These are phyloP conservation scores for Scrobipalpa atriplicella DNA, from an alignment of 2,888 invertebrate genomes.

Conservation along the genomic window DNA sequence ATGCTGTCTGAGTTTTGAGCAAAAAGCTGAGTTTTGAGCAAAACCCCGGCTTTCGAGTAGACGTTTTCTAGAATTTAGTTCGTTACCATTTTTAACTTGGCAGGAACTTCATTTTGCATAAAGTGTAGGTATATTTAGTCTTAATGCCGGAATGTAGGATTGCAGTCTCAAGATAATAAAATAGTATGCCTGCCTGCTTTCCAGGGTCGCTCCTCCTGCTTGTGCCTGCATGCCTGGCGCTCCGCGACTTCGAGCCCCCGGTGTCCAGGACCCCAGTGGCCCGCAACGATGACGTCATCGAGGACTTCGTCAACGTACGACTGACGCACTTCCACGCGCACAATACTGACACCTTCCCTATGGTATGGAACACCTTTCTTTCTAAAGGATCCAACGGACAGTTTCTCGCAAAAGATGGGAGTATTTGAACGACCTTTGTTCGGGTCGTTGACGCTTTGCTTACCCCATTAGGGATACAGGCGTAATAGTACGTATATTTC, in stretches of 20 bases:
- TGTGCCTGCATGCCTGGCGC: conserved; percentile 48
- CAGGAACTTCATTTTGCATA: not conserved
- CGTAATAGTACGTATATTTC: not conserved
- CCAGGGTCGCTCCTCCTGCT: conserved; percentile 52
- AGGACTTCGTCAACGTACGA: conserved; percentile 67
- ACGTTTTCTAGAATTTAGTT: not conserved
- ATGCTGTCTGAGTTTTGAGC: no score
- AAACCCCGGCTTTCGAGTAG: not conserved
- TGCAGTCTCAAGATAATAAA: not conserved
- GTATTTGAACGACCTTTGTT: no score
- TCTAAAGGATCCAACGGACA: no score
- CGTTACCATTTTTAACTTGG: conserved; percentile 11
- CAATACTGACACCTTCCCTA: conserved; percentile 74
- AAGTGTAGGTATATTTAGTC: not conserved
- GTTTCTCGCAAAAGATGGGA: no score
- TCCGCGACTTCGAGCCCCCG: conserved; percentile 55
- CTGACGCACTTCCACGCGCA: conserved; percentile 80
- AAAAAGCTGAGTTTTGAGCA: not conserved
- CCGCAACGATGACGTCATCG: conserved; percentile 38
- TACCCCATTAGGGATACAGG: no score
- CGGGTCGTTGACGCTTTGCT: no score
- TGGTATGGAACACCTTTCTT: conserved; percentile 63
- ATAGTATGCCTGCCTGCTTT: not conserved
- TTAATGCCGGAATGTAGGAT: not conserved
- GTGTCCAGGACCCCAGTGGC: conserved; percentile 36